phyloP scores from a whole-genome alignment of 2,797 vertebrate genomes.

The Cyclura pinguis region DNA sequence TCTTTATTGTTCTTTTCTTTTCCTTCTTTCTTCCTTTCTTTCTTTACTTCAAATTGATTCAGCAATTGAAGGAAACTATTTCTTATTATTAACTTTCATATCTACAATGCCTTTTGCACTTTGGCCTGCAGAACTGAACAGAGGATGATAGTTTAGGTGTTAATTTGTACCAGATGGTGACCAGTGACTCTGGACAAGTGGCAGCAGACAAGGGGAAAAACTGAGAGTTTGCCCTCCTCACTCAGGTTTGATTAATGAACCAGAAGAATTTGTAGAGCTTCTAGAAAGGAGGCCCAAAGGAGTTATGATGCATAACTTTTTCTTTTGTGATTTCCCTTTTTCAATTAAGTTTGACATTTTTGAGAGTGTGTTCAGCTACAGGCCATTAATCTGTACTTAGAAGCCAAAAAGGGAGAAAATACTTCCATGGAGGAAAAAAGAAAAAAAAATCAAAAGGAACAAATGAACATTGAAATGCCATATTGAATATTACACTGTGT shows the following conservation, averaged over 20 bases:
- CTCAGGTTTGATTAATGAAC: constrained; percentile 50
- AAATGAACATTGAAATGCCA: constrained; percentile 59
- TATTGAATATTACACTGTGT: constrained; percentile 47
- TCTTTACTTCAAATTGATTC: neutral
- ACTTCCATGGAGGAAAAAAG: constrained; percentile 6
- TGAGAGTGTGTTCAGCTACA: constrained; percentile 59
- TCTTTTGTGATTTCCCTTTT: constrained; percentile 70
- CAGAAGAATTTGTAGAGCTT: constrained; percentile 54
- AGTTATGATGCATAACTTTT: constrained; percentile 59
- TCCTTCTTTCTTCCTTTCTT: too few species aligned
- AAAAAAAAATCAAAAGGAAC: constrained; percentile 23
- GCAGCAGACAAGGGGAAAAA: neutral
- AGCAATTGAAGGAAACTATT: neutral
- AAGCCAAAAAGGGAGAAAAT: constrained; percentile 58
- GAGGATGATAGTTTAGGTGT: neutral
- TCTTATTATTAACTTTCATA: constrained; percentile 11
- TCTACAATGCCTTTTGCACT: neutral
- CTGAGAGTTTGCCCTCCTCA: constrained; percentile 8
- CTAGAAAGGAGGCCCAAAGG: constrained; percentile 45
- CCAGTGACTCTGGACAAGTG: constrained; percentile 9
- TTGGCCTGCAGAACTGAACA: constrained; percentile 31
- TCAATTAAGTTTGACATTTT: constrained; percentile 75
- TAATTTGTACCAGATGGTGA: neutral
- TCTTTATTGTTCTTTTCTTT: too few species aligned
- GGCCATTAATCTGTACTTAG: constrained; percentile 62